A percentile compares a stretch with the other conserved stretches of the same genome.
These are phyloP conservation scores for Brachionus koreanus DNA, from an alignment of 1,140 invertebrate species.

Conservation along the genomic window DNA sequence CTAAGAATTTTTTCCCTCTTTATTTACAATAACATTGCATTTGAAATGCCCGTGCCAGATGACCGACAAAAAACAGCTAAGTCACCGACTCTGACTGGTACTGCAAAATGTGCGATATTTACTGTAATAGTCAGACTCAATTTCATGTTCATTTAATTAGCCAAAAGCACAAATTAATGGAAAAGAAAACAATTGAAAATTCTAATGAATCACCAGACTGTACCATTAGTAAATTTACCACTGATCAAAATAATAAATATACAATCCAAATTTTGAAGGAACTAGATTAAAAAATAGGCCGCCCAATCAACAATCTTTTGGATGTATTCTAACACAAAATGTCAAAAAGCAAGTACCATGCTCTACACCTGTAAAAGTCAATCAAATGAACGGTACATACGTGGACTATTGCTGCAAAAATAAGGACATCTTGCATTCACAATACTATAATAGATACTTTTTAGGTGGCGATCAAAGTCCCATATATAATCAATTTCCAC, in stretches of 20 bases:
- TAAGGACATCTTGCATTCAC: neutral
- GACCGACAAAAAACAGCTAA: neutral
- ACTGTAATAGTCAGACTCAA: too few species aligned
- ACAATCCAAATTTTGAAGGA: neutral
- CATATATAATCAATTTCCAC: neutral
- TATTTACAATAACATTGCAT: too few species aligned
- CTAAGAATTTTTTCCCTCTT: too few species aligned
- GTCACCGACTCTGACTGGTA: conserved; percentile 1
- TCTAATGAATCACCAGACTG: neutral
- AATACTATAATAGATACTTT: neutral
- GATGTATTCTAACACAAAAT: neutral
- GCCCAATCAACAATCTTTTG: neutral
- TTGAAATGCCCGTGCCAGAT: too few species aligned
- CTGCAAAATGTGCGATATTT: too few species aligned
- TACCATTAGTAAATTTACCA: neutral
- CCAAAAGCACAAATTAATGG: conserved; percentile 26
- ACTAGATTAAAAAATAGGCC: neutral
- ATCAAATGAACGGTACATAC: neutral
- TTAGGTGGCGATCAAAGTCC: neutral
- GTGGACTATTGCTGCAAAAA: neutral
- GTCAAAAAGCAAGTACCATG: neutral
- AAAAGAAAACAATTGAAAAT: neutral
- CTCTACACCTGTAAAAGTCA: neutral
- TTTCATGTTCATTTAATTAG: conserved; percentile 34
- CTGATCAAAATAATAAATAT: neutral